Conservation (phyloP, 64 coral and sea anemone species). For the Stichodactyla helianthus region DNA sequence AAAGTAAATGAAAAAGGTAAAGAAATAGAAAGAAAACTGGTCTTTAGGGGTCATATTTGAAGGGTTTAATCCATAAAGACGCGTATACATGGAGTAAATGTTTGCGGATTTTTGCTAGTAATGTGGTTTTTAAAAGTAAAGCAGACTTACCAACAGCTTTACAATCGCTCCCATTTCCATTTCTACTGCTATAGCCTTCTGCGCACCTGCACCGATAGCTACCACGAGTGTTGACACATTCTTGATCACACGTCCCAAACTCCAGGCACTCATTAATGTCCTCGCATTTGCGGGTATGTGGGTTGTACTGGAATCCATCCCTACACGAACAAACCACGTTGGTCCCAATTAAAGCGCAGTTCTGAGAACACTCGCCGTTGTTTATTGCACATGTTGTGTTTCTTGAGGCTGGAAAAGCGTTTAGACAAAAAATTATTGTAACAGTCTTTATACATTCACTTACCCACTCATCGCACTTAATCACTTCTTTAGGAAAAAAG, state of each 20-base stretch:
- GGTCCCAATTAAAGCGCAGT: slow-evolving; percentile 28
- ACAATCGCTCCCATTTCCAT: slow-evolving; percentile 8
- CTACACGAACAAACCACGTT: slow-evolving; percentile 47
- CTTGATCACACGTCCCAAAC: slow-evolving; percentile 39
- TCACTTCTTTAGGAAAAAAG: not conserved
- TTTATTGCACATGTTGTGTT: slow-evolving; percentile 28
- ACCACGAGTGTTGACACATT: slow-evolving; percentile 52
- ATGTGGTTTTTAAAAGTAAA: not conserved
- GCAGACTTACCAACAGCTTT: slow-evolving; percentile 30
- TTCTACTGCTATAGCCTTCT: slow-evolving; percentile 28
- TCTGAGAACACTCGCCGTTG: slow-evolving; percentile 53
- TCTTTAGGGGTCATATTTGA: no score
- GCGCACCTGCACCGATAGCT: slow-evolving; percentile 45
- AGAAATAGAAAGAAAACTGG: no score
- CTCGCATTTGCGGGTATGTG: slow-evolving; percentile 23
- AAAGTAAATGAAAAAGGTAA: no score
- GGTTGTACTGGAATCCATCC: slow-evolving; percentile 31
- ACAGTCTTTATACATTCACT: not conserved
- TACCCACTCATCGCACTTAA: not conserved
- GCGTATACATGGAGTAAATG: no score
- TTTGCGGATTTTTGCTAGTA: no score
- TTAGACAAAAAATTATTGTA: not conserved
- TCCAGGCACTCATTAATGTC: slow-evolving; percentile 51
- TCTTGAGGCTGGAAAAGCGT: slow-evolving; percentile 20
- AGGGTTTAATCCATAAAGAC: no score